Conservation (phyloP, 2,113 vertebrate genomes). For the Salvelinus namaycush region DNA sequence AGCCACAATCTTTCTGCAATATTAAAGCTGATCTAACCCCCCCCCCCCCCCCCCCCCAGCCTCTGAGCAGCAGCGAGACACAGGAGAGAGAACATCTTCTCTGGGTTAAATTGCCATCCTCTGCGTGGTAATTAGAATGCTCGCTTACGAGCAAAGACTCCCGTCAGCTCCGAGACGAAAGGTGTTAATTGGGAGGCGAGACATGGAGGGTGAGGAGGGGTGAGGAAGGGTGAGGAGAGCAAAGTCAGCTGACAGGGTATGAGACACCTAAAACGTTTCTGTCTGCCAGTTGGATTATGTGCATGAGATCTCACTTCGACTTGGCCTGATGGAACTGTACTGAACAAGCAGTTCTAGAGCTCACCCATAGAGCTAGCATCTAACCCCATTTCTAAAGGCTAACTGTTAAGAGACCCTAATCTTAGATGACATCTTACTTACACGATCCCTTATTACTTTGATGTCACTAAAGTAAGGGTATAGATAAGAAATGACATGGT, state of each 20-base stretch:
- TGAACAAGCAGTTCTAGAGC: too few relatives aligned
- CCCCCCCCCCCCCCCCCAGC: too few relatives aligned
- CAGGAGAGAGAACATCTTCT: background rate
- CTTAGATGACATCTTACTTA: too few relatives aligned
- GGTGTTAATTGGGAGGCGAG: slow-evolving; percentile 41
- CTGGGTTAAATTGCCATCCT: background rate
- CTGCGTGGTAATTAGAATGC: background rate
- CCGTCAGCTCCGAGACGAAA: slow-evolving; percentile 13
- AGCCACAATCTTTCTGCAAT: too few relatives aligned
- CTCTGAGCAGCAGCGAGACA: background rate
- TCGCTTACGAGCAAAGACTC: slow-evolving; percentile 3
- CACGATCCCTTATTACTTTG: too few relatives aligned
- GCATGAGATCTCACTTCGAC: background rate
- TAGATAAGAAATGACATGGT: too few relatives aligned
- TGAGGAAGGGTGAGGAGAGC: background rate
- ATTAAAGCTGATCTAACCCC: too few relatives aligned
- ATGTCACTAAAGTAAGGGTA: too few relatives aligned
- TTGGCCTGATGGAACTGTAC: background rate
- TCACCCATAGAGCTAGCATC: too few relatives aligned
- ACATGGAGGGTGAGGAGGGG: slow-evolving; percentile 14
- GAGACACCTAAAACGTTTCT: background rate
- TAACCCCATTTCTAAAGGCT: too few relatives aligned
- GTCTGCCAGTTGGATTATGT: background rate
- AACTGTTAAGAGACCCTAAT: too few relatives aligned
- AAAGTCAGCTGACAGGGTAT: background rate